Percentiles rank a stretch among this genome's conserved stretches.
Evolutionary conservation across 1,140 invertebrate species (phyloP).

Genomic region (Cyclargus thomasi): DNA sequence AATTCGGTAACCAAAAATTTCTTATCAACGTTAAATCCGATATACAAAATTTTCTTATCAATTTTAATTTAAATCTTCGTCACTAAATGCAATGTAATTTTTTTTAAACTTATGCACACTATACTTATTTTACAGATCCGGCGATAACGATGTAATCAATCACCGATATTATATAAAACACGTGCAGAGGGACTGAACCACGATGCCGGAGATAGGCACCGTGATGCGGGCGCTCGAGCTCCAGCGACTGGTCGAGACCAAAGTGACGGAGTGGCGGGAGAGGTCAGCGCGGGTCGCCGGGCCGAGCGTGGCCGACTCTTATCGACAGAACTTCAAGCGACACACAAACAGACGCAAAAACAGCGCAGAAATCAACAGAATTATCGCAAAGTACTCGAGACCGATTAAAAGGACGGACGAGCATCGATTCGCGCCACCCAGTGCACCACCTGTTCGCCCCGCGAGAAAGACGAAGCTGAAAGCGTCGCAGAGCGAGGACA

Average conservation of each 20-base stretch:
- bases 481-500: constrained; percentile 60
- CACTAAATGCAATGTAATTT: too few relatives aligned
- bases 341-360: constrained; percentile 69
- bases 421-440: constrained; percentile 33
- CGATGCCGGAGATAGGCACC: constrained; percentile 62
- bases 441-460: constrained; percentile 47
- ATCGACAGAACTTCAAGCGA: constrained; percentile 70
- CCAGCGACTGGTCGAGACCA: constrained; percentile 67
- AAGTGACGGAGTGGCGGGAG: constrained; percentile 69
- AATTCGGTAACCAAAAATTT: too few relatives aligned
- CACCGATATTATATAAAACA: constrained; percentile 6
- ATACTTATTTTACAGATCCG: neutral
- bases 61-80: too few relatives aligned
- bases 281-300: constrained; percentile 68
- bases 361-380: constrained; percentile 70
- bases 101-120: too few relatives aligned
- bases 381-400: constrained; percentile 71
- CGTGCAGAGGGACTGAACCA: constrained; percentile 26
- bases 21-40: too few relatives aligned
- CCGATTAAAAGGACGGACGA: constrained; percentile 54
- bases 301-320: constrained; percentile 59
- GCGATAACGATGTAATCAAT: neutral
- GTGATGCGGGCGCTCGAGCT: constrained; percentile 66
- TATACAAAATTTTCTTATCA: too few relatives aligned
- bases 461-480: constrained; percentile 52